Evolutionary conservation across 2,888 invertebrate species (phyloP).

Genomic region (Chymomyza fuscimana): DNA sequence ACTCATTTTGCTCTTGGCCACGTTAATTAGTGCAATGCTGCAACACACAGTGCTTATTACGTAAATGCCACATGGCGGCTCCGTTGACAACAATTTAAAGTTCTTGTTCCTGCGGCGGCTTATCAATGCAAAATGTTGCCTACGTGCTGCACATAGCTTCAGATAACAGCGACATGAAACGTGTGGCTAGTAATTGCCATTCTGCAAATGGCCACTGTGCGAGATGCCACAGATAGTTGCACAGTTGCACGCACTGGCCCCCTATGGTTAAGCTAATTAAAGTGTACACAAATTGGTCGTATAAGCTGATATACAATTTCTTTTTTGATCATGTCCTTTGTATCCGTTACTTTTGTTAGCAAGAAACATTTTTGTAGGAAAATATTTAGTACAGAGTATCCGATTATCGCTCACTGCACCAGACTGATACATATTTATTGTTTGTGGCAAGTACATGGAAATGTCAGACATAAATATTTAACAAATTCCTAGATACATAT

Average conservation of each 20-base stretch:
- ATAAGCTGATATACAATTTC: constrained; percentile 24
- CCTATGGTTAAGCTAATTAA: constrained; percentile 64
- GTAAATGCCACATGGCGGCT: constrained; percentile 56
- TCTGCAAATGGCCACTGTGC: constrained; percentile 49
- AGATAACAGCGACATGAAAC: constrained; percentile 18
- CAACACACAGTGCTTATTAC: constrained; percentile 59
- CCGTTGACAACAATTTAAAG: constrained; percentile 34
- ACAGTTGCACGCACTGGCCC: neutral
- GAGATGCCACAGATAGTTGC: constrained; percentile 2
- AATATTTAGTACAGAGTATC: no score
- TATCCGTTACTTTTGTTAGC: no score
- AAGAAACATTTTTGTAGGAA: no score
- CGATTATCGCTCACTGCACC: constrained; percentile 27
- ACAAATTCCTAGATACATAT: neutral
- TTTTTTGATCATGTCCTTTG: neutral
- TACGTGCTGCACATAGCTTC: constrained; percentile 47
- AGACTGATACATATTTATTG: constrained; percentile 4
- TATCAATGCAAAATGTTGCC: constrained; percentile 54
- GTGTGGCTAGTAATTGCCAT: constrained; percentile 54
- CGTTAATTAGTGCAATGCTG: constrained; percentile 36
- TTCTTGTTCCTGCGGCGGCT: constrained; percentile 29
- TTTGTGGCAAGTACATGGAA: constrained; percentile 2
- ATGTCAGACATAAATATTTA: neutral
- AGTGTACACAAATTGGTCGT: constrained; percentile 70
- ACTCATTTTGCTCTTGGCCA: constrained; percentile 25